A percentile compares a stretch with the other conserved stretches of the same genome.
phyloP scores from a whole-genome alignment of 1,140 invertebrate genomes.

The Idris sp. region DNA sequence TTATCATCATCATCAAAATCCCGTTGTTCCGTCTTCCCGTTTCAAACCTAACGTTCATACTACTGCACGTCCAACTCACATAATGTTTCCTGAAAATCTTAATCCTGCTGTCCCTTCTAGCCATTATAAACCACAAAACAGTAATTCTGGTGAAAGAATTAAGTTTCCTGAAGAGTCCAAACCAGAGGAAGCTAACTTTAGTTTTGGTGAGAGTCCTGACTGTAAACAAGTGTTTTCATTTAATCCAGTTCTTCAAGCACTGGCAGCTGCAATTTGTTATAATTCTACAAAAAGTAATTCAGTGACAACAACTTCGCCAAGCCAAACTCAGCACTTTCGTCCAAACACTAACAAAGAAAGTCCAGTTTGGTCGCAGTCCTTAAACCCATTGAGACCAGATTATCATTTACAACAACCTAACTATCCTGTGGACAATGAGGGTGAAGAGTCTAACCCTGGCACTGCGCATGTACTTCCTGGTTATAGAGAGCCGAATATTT shows the following conservation, averaged over 20 bases:
- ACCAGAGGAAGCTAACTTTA: background rate
- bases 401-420: conserved; percentile 11
- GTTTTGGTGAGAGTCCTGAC: background rate
- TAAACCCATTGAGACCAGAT: conserved; percentile 6
- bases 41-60: conserved; percentile 2
- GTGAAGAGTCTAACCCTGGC: conserved; percentile 31
- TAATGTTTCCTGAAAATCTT: conserved; percentile 7
- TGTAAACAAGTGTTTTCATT: conserved; percentile 24
- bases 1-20: conserved; percentile 22
- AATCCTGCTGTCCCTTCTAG: conserved; percentile 33
- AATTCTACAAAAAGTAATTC: conserved; percentile 5
- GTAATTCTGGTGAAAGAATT: conserved; percentile 4
- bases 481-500: conserved; percentile 33
- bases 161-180: conserved; percentile 3
- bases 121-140: conserved; percentile 18
- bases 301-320: background rate
- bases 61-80: background rate
- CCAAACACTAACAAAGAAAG: conserved; percentile 1
- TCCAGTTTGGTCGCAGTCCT: conserved; percentile 4
- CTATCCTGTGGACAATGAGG: conserved; percentile 17
- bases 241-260: conserved; percentile 29
- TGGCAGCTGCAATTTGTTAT: conserved; percentile 14
- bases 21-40: background rate
- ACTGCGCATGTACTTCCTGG: conserved; percentile 12
- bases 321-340: background rate